Percentiles rank a stretch among this genome's conserved stretches.
Evolutionary conservation across 2,797 vertebrate species (phyloP).

Genomic region (Chromobotia macracanthus): DNA sequence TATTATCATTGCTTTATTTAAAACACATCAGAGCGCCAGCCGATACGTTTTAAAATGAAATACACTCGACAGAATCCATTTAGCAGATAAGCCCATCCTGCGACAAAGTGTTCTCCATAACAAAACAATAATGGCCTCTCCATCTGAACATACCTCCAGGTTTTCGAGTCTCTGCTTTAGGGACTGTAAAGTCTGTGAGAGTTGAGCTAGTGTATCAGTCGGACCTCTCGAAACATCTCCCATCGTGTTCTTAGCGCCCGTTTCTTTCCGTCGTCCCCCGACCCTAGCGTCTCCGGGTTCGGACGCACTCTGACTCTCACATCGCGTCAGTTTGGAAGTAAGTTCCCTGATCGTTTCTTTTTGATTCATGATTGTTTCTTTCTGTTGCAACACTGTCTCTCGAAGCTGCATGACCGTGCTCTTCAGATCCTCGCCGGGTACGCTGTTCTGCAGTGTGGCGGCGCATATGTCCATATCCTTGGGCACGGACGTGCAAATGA

Average conservation of each 20-base stretch:
- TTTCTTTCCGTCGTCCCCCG: conserved; percentile 81
- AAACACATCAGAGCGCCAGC: no score
- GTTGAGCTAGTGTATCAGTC: conserved; percentile 91
- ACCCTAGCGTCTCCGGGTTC: conserved; percentile 80
- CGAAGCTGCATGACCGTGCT: conserved; percentile 90
- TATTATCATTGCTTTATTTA: neutral
- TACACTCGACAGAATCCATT: neutral
- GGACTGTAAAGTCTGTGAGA: conserved; percentile 94
- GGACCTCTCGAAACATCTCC: conserved; percentile 91
- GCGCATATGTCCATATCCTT: conserved; percentile 94
- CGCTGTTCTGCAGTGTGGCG: conserved; percentile 85
- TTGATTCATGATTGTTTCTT: conserved; percentile 95
- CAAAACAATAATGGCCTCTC: neutral
- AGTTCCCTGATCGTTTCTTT: conserved; percentile 95
- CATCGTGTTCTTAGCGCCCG: conserved; percentile 89
- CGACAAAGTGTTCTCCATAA: neutral
- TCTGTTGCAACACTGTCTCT: conserved; percentile 94
- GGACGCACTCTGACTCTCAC: conserved; percentile 88
- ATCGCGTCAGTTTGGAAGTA: conserved; percentile 91
- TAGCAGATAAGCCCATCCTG: neutral
- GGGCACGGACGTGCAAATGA: conserved; percentile 96
- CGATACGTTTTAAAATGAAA: neutral
- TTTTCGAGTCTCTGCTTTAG: conserved; percentile 93
- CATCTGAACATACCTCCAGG: conserved; percentile 83
- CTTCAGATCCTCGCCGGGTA: conserved; percentile 87